phyloP scores from a whole-genome alignment of 2,113 vertebrate species.

The Rallus limicola region DNA sequence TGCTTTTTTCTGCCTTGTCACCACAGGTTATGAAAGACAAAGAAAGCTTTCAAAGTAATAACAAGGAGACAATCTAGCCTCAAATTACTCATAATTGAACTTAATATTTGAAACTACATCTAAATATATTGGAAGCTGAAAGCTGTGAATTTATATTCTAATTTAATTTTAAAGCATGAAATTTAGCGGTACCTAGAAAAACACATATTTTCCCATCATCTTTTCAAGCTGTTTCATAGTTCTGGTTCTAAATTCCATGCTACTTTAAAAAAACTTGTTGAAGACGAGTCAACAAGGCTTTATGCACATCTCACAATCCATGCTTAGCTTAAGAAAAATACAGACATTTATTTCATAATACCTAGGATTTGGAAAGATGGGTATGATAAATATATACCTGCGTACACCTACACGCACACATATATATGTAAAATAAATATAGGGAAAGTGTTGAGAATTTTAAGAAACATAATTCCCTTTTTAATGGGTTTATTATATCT shows the following conservation, averaged over 20 bases:
- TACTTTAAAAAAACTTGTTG: not conserved
- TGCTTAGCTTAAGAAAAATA: not conserved
- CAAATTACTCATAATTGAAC: constrained; percentile 52
- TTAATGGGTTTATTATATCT: not conserved
- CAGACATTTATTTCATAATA: not conserved
- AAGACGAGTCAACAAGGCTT: not conserved
- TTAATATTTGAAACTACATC: constrained; percentile 46
- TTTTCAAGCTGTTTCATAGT: not conserved
- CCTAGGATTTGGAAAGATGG: not conserved
- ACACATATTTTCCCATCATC: not conserved
- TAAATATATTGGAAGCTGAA: constrained; percentile 25
- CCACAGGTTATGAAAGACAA: constrained; percentile 51
- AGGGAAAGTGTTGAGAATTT: not conserved
- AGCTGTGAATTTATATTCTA: constrained; percentile 12
- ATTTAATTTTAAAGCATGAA: constrained; percentile 38
- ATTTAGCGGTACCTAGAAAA: not conserved
- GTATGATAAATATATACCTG: not conserved
- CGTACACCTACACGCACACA: too few species aligned
- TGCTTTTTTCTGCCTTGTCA: constrained; percentile 38
- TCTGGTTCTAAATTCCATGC: not conserved
- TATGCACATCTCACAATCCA: not conserved
- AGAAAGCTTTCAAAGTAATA: constrained; percentile 30
- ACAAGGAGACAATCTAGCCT: constrained; percentile 24
- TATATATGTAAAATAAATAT: not conserved
- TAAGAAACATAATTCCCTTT: not conserved